phyloP scores from a whole-genome alignment of 1,140 invertebrate genomes.

The Laupala kohalensis region DNA sequence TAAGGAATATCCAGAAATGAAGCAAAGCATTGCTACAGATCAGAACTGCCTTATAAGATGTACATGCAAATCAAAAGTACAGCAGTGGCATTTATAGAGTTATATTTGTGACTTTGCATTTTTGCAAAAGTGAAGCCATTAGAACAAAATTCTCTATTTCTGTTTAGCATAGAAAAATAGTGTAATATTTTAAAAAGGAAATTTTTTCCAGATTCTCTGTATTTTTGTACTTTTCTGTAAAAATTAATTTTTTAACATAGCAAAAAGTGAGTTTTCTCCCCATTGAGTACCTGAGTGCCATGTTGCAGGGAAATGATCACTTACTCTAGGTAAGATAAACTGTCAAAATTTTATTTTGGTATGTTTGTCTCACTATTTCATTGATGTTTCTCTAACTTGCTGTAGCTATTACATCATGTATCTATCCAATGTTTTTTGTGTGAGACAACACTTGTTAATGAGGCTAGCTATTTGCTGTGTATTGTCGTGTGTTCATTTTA shows the following conservation, averaged over 20 bases:
- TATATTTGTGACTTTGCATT: background rate
- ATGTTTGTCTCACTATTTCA: background rate
- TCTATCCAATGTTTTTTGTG: too few relatives aligned
- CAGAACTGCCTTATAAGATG: background rate
- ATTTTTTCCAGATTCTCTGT: slow-evolving; percentile 8
- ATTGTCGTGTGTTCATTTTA: too few relatives aligned
- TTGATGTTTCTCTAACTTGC: background rate
- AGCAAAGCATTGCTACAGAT: background rate
- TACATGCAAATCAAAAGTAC: background rate
- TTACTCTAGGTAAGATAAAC: background rate
- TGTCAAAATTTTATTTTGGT: background rate
- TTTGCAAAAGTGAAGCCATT: background rate
- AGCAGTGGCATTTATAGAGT: background rate
- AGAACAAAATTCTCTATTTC: background rate
- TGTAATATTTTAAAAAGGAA: background rate
- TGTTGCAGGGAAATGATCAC: slow-evolving; percentile 1
- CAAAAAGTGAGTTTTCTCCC: background rate
- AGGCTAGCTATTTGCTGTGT: too few relatives aligned
- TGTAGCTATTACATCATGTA: background rate
- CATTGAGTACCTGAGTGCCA: slow-evolving; percentile 1
- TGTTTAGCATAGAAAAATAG: background rate
- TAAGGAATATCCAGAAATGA: background rate
- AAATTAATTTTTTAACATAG: background rate
- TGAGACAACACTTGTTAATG: too few relatives aligned
- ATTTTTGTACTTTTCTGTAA: slow-evolving; percentile 12